Base-by-base conservation (phyloP, 2,888 invertebrate genomes). In the Branchellion lobata region DNA sequence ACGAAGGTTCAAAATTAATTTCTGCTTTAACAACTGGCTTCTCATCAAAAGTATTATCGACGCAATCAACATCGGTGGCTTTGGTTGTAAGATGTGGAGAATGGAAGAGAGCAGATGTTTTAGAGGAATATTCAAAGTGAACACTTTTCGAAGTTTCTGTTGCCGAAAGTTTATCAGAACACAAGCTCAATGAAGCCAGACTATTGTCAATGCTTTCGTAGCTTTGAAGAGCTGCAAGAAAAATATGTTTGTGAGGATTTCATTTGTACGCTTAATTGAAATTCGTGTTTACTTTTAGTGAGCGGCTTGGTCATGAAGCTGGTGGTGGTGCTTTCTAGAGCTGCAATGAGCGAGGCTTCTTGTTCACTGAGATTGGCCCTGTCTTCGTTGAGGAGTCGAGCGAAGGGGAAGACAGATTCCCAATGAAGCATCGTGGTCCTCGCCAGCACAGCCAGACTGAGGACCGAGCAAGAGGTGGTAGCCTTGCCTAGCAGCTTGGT, bases 31-130 rank as follows among this genome's bases (percentile, higher is more conserved):
- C 3, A 3, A 57, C n/a, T 57, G 61, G 21, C 21, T 57, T 57
- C 5, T n/a, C 21, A 57, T 57, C 61, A n/a, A 18, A 57, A 18
- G 21, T 24, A 57, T 57, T 5, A 5, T 57, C 61, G 5, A 24
- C n/a, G 24, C 61, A 24, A n/a, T 57, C 61, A 14, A 57, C n/a
- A n/a, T 57, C n/a, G 5, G 24, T 5, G 8, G 61, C 3, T n/a
- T 57, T 24, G 3, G 21, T 24, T 24, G 5, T 8, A 5, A 57
- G n/a, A 57, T 24, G 8, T 24, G 61, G 24, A 8, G 61, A 57
- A n/a, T 57, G 61, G 61, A 57, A 57, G 21, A 57, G n/a, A 24
- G 61, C n/a, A 57, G 61, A 57, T 57, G 61, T 57, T 57, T 57
- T 57, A 24, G n/a, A 57, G 24, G 61, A 57, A 57, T 57, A 24